Evolutionary conservation across 2,888 invertebrate species (phyloP), one percentile per base, ranked within the genome.

Genomic region (Nymphalis c-album): DNA sequence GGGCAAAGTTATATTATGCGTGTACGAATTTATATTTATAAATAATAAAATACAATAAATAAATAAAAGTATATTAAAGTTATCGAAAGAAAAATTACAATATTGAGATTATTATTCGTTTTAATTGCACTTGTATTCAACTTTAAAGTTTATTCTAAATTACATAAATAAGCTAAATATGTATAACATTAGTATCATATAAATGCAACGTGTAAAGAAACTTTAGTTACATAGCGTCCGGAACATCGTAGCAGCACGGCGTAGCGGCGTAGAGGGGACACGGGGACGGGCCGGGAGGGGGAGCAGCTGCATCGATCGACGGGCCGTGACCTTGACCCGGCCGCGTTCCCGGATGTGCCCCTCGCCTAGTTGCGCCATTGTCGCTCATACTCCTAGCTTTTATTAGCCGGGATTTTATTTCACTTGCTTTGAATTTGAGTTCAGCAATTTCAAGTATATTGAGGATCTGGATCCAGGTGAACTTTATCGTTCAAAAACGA

Each of bases 271-370:
- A 80, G 78, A 75, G 77, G 74, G 79, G 81, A 73, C 78, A 74
- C 71, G 69, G 75, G 80, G 78, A 78, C 83, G 80, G 81, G 81
- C 79, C 31, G 31, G 78, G 80, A 79, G 81, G 85, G 85, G 84
- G 83, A 87, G 87, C 87, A 87, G 94, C 94, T 94, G 92, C 93
- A 94, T 94, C 94, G 94, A 94, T 94, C 94, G 90, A 84, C 87
- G 86, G 88, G 85, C 91, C 93, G 92, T 94, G 94, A 94, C 94
- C 94, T 94, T 94, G 94, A 93, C 94, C 94, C 85, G 93, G 85
- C 91, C 91, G 91, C 89, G 87, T 88, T 91, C 91, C 91, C 92
- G 91, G 92, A 88, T 90, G 87, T 88, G 80, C 85, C 76, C 75
- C 80, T 86, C 82, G 85, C 85, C 87, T 83, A 86, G 85, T 87